Evolutionary conservation across 2,888 invertebrate species (phyloP), one percentile per base, ranked within the genome.

Genomic region (Ennomos quercinarius): DNA sequence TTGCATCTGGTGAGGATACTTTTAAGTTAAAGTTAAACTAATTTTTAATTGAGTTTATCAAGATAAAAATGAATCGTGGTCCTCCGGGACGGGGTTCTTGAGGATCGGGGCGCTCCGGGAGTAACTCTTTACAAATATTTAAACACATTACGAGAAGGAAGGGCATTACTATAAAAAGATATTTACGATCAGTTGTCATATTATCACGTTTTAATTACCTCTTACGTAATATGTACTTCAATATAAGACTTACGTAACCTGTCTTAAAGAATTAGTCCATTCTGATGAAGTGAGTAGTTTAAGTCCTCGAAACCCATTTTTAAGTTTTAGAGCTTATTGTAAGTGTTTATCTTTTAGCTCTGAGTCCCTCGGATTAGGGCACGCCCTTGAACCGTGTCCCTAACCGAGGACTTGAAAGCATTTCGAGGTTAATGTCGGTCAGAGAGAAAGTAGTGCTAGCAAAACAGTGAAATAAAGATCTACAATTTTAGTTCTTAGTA

Each of bases 361-460:
- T 17, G 3, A 42, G 42, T 9, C 42, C 17, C 10, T 43, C 27
- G 27, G 27, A 43, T 43, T 27, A 43, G 27, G 43, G 27, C 10
- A n/a, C n/a, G 43, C 27, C 43, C 43, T 27, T 43, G 36, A 45
- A 45, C 45, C 9, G 12, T 11, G 11, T 3, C 36, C 45, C 11
- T 39, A 39, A 39, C 39, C 39, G 39, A n/a, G 39, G 11, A n/a
- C 42, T 27, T 36, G 12, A 45, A 45, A 45, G 45, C 45, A 11
- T 45, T 34, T n/a, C 8, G 44, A 34, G 44, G 34, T 34, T 34
- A 34, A 44, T 12, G 10, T 45, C 45, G 4, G 11, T 12, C 45
- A 12, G 8, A 36, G 27, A 34, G 43, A 27, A 27, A 27, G 2
- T 8, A n/a, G n/a, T n/a, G n/a, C 17, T 43, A 27, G 27, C n/a